phyloP scores from a whole-genome alignment of 2,888 invertebrate genomes.

The Spodoptera exigua region DNA sequence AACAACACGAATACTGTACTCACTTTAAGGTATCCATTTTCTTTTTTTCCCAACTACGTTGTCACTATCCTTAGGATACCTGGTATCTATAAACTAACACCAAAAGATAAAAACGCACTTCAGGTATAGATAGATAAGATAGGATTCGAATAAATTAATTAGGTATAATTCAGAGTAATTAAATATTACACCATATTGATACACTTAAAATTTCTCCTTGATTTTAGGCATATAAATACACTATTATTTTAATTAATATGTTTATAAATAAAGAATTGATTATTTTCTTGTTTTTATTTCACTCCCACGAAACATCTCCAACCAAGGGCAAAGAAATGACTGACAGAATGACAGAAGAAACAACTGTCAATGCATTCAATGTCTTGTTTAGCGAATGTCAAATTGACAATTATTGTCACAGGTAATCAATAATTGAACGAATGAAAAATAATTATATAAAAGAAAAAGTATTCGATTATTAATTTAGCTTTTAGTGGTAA shows the following conservation, averaged over 20 bases:
- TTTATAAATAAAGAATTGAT: conserved; percentile 15
- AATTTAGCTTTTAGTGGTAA: no score
- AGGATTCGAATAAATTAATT: conserved; percentile 37
- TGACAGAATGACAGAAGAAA: conserved; percentile 24
- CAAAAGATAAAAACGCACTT: conserved; percentile 47
- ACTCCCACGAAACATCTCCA: conserved; percentile 27
- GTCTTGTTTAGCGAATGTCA: conserved; percentile 13
- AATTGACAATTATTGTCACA: background rate
- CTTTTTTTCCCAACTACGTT: conserved; percentile 13
- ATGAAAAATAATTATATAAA: no score
- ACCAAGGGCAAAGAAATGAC: conserved; percentile 24
- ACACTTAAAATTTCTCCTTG: background rate
- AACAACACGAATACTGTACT: conserved; percentile 28
- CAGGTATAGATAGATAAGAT: conserved; percentile 68
- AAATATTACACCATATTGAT: conserved; percentile 23
- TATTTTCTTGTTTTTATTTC: conserved; percentile 14
- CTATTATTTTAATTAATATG: background rate
- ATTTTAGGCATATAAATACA: conserved; percentile 8
- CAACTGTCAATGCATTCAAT: conserved; percentile 41
- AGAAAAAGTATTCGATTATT: no score
- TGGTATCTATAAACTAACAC: conserved; percentile 46
- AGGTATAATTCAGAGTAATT: conserved; percentile 17
- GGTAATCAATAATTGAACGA: no score
- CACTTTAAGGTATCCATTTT: conserved; percentile 77
- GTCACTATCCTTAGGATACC: conserved; percentile 20